Base-by-base conservation (phyloP, 1,140 invertebrate species). In the Listronotus bonariensis region DNA sequence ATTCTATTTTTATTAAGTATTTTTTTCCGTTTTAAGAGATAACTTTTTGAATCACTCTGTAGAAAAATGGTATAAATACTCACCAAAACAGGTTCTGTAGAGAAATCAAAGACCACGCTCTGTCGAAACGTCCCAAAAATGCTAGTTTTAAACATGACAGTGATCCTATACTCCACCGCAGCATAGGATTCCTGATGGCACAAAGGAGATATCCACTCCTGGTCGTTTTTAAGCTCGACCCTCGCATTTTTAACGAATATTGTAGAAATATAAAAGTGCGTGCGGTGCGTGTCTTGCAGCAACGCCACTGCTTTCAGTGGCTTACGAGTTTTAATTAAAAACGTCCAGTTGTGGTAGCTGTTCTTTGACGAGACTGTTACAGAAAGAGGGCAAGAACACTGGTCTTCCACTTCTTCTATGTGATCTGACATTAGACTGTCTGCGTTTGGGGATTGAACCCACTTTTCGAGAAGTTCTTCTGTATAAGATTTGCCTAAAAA, bases 101-200 rank as follows among this genome's bases (percentile, higher is more conserved):
- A 89, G 77, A 92, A 90, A 76, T 91, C 90, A 78, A 94, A 92
- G 0, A 92, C 85, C 5, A 94, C 79, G 1, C 88, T 86, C 76
- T 95, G 92, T 1, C 89, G 82, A 73, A 92, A 94, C 3, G 90
- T 92, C 20, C 92, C 92, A 76, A 89, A 92, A 58, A 89, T 87
- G 54, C 87, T 84, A 0, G 90, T 88, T 38, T 82, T 82, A 75
- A 93, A 94, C 31, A 80, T 79, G 31, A 95, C 82, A 68, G 85
- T 87, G 0, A 92, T 80, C 61, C 82, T 82, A 73, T 90, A 86
- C 56, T 83, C 72, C 70, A 55, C 70, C 62, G 45, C 53, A 15
- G 67, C 54, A 54, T 67, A 74, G 56, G 58, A 66, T 64, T 67
- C 67, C 6, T 67, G 53, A 32, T 51, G 45, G 32, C 46, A 49